A percentile compares a stretch with the other conserved stretches of the same genome.
phyloP scores from a whole-genome alignment of 2,113 vertebrate species.

The Arothron firmamentum region DNA sequence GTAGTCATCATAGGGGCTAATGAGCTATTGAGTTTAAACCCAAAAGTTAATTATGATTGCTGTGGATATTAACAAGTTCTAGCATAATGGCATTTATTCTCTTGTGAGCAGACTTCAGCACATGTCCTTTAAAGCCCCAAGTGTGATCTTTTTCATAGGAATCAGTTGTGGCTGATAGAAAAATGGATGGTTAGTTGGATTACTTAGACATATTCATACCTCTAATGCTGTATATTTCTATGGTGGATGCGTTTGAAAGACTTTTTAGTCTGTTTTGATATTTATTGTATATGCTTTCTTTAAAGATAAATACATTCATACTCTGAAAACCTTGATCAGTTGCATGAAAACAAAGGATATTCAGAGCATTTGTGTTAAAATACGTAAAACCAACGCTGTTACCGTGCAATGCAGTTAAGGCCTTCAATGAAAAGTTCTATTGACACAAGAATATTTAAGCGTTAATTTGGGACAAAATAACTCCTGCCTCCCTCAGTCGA shows the following conservation, averaged over 20 bases:
- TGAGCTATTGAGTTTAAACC: slow-evolving; percentile 44
- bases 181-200: no score
- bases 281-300: no score
- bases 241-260: slow-evolving; percentile 44
- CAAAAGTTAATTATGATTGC: slow-evolving; percentile 59
- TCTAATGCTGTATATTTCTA: slow-evolving; percentile 48
- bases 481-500: slow-evolving; percentile 36
- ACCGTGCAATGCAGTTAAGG: background rate
- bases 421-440: background rate
- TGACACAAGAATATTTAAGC: slow-evolving; percentile 21
- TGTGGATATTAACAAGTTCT: slow-evolving; percentile 34
- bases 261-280: no score
- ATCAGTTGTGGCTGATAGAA: slow-evolving; percentile 31
- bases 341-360: background rate
- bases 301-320: no score
- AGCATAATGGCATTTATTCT: slow-evolving; percentile 43
- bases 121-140: slow-evolving; percentile 33
- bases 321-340: no score
- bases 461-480: slow-evolving; percentile 40
- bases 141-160: slow-evolving; percentile 66
- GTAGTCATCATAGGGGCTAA: slow-evolving; percentile 22
- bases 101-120: slow-evolving; percentile 30
- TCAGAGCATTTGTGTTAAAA: background rate
- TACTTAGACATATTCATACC: slow-evolving; percentile 26
- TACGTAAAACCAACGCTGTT: background rate